phyloP scores from a whole-genome alignment of 2,113 vertebrate species.

The Marmota monax region DNA sequence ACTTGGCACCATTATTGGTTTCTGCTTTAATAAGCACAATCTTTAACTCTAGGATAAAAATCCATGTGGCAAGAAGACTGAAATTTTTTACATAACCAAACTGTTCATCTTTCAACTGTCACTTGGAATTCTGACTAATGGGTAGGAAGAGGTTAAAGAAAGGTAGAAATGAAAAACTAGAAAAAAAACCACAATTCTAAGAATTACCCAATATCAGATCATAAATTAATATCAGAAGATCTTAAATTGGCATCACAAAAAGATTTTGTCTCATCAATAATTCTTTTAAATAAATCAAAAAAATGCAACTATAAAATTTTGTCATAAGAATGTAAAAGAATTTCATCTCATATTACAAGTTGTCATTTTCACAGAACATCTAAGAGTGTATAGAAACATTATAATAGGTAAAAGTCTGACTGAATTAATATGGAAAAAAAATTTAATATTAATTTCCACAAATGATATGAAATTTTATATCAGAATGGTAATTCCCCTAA shows the following conservation, averaged over 20 bases:
- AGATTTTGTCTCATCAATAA: not conserved
- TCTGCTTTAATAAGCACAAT: slow-evolving; percentile 15
- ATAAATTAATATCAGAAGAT: slow-evolving; percentile 23
- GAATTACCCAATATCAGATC: not conserved
- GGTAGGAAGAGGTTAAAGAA: slow-evolving; percentile 62
- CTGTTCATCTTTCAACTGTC: slow-evolving; percentile 75
- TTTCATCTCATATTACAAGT: not conserved
- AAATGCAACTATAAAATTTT: slow-evolving; percentile 34
- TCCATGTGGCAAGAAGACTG: not conserved
- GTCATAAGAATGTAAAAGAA: not conserved
- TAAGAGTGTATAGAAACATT: not conserved
- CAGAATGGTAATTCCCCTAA: not conserved
- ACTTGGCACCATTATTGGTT: slow-evolving; percentile 58
- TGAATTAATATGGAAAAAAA: not conserved
- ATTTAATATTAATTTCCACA: slow-evolving; percentile 17
- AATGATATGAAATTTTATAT: not conserved
- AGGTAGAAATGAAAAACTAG: slow-evolving; percentile 25
- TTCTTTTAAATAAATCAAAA: slow-evolving; percentile 19
- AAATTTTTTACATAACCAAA: slow-evolving; percentile 50
- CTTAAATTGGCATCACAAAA: slow-evolving; percentile 35
- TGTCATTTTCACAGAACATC: slow-evolving; percentile 48
- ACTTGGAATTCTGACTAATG: slow-evolving; percentile 70
- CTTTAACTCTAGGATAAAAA: slow-evolving; percentile 49
- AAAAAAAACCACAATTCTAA: slow-evolving; percentile 36
- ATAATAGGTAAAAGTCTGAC: not conserved